Evolutionary conservation across 2,113 vertebrate species (phyloP).

Genomic region (Paraplagusia blochii): DNA sequence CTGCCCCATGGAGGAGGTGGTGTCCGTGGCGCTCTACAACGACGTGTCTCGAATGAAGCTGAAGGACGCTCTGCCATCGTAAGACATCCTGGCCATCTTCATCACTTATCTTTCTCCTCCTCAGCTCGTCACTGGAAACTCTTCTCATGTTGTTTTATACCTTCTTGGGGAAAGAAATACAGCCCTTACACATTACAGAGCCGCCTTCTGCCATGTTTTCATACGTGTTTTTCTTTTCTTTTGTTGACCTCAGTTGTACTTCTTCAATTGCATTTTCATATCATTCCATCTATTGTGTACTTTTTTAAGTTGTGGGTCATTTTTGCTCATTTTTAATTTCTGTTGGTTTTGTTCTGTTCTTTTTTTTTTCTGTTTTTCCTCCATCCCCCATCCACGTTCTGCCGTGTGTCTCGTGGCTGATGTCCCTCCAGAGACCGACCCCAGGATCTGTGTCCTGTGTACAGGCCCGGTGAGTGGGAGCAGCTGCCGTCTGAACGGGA

Average conservation of each 20-base stretch:
- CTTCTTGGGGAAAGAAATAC: too few species aligned
- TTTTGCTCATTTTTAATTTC: conserved; percentile 50
- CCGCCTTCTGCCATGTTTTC: too few species aligned
- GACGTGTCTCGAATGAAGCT: conserved; percentile 98
- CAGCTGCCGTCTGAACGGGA: conserved; percentile 92
- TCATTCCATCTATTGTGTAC: conserved; percentile 4
- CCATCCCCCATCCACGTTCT: conserved; percentile 31
- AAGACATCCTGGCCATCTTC: conserved; percentile 62
- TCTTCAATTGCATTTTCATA: conserved; percentile 16
- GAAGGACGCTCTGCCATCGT: conserved; percentile 96
- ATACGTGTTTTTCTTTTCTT: too few species aligned
- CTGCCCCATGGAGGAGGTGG: conserved; percentile 95
- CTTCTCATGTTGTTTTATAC: neutral
- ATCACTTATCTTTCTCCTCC: neutral
- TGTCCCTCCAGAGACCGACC: conserved; percentile 90
- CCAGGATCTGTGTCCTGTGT: conserved; percentile 99
- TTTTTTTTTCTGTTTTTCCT: neutral
- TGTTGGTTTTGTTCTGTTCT: conserved; percentile 54
- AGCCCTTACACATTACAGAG: too few species aligned
- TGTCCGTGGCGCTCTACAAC: conserved; percentile 92
- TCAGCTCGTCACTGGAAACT: neutral
- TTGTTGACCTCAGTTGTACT: neutral
- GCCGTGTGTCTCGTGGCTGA: conserved; percentile 63
- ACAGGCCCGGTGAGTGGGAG: conserved; percentile 99
- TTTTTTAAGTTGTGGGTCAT: conserved; percentile 40